Conservation (phyloP, 2,888 invertebrate species). For the Melanostoma mellinum region DNA sequence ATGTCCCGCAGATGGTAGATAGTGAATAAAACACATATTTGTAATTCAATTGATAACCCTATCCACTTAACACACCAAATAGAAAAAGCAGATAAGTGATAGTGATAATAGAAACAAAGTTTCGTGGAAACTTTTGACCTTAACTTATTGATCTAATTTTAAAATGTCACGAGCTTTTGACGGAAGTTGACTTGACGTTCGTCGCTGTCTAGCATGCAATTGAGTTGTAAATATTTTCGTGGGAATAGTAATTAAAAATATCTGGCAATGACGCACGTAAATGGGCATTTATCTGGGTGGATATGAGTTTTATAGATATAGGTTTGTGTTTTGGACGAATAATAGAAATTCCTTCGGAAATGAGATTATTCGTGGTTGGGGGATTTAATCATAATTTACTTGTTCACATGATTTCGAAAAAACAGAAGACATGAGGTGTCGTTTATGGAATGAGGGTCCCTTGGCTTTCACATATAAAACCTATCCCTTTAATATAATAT, state of each 20-base stretch:
- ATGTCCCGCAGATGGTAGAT: conserved; percentile 25
- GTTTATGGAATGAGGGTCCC: no score
- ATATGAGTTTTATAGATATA: no score
- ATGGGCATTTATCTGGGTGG: no score
- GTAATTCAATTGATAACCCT: conserved; percentile 17
- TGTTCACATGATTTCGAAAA: no score
- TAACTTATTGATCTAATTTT: conserved; percentile 73
- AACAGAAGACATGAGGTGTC: no score
- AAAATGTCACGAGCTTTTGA: conserved; percentile 60
- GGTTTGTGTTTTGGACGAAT: no score
- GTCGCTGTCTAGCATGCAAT: conserved; percentile 57
- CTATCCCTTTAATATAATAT: no score
- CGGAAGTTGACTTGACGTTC: conserved; percentile 41
- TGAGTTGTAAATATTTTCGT: conserved; percentile 63
- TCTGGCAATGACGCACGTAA: conserved; percentile 62
- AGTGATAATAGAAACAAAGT: conserved; percentile 9
- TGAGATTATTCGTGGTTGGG: no score
- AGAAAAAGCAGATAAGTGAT: not conserved
- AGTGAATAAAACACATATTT: not conserved
- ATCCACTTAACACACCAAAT: conserved; percentile 3
- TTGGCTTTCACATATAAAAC: no score
- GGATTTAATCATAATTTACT: no score
- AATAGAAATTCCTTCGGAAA: no score
- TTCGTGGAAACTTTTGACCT: conserved; percentile 70
- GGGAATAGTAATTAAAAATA: conserved; percentile 59